phyloP scores from a whole-genome alignment of 2,888 invertebrate genomes.

The Chrysolina americana region DNA sequence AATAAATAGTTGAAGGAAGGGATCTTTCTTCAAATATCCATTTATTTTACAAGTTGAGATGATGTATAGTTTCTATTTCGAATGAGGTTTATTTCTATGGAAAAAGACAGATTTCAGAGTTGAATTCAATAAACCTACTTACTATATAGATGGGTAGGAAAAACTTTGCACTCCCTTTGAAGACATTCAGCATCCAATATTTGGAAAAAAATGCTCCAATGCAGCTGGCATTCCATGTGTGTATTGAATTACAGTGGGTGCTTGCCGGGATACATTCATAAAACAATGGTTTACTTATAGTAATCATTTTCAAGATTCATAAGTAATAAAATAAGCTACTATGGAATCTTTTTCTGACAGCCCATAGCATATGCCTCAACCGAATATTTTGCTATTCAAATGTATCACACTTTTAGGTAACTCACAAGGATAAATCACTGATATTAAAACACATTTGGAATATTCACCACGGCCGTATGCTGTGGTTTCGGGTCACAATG shows the following conservation, averaged over 20 bases:
- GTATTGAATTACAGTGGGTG: background rate
- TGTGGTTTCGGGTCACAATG: background rate
- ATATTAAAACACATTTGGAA: background rate
- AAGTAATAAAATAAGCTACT: too few species aligned
- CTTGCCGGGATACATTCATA: background rate
- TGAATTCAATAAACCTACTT: background rate
- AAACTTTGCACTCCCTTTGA: background rate
- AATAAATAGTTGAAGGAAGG: too few species aligned
- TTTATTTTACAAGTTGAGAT: too few species aligned
- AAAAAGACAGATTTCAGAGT: background rate
- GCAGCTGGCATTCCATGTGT: background rate
- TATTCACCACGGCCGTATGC: background rate
- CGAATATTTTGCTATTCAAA: too few species aligned
- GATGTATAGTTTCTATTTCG: too few species aligned
- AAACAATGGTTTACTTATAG: constrained; percentile 4
- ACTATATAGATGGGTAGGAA: background rate
- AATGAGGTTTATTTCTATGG: too few species aligned
- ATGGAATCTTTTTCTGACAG: too few species aligned
- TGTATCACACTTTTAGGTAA: too few species aligned
- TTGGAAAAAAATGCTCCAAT: background rate
- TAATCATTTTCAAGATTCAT: background rate
- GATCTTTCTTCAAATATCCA: too few species aligned
- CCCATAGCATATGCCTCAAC: too few species aligned
- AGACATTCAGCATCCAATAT: background rate
- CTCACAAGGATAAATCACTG: too few species aligned